A percentile compares a stretch with the other conserved stretches of the same genome.
These are phyloP conservation scores for Crotophaga sulcirostris DNA, from an alignment of 2,113 vertebrate genomes.

Conservation along the genomic window DNA sequence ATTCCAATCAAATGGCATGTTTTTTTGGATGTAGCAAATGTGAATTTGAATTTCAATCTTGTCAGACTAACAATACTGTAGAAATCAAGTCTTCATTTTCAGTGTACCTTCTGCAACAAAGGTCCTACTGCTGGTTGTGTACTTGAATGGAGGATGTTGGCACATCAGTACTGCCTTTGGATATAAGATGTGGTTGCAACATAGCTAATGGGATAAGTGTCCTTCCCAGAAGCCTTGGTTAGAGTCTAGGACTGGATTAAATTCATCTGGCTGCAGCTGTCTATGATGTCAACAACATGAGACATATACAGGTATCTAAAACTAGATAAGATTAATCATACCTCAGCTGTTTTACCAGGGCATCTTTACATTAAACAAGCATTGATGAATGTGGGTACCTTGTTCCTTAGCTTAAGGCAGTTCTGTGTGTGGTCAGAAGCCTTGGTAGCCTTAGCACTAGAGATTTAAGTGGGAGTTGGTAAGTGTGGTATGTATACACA, in stretches of 20 bases:
- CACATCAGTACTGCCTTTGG: background rate
- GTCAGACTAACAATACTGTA: background rate
- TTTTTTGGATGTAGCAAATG: background rate
- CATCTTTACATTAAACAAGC: background rate
- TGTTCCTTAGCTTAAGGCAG: background rate
- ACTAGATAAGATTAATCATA: background rate
- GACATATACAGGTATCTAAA: background rate
- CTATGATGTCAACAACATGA: background rate
- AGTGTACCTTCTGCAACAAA: background rate
- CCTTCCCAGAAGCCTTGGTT: background rate
- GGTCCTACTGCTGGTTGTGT: background rate
- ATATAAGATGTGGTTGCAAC: background rate
- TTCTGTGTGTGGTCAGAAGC: background rate
- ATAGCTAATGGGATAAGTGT: background rate
- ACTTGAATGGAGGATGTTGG: background rate
- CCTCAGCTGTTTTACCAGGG: background rate
- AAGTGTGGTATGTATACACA: background rate
- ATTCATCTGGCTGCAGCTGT: background rate
- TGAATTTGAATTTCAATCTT: background rate
- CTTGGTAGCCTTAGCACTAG: background rate
- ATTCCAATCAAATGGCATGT: background rate
- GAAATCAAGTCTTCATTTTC: background rate
- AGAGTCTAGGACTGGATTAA: background rate
- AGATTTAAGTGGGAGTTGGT: background rate
- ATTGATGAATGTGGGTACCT: background rate